phyloP scores from a whole-genome alignment of 53 echinoderm and acorn worm genomes.

The Mesocentrotus franciscanus region DNA sequence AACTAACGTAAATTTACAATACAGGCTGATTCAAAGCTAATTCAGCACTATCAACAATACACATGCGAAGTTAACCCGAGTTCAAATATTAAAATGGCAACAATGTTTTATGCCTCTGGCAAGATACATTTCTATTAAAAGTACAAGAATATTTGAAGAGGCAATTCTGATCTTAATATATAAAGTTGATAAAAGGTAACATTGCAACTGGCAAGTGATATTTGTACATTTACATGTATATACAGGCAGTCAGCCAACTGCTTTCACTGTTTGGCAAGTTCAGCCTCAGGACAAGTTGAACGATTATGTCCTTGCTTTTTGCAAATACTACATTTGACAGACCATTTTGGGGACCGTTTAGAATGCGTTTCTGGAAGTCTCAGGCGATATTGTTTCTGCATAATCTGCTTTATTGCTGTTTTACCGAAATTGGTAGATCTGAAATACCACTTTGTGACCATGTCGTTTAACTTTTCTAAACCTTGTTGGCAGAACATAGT shows the following conservation, averaged over 20 bases:
- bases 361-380: conserved; percentile 16
- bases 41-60: too few species aligned
- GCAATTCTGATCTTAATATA: too few species aligned
- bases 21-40: too few species aligned
- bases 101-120: too few species aligned
- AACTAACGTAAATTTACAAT: too few species aligned
- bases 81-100: too few species aligned
- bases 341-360: conserved; percentile 26
- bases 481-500: conserved; percentile 72
- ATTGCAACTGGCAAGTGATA: too few species aligned
- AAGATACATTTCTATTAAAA: too few species aligned
- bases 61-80: too few species aligned
- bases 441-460: conserved; percentile 68
- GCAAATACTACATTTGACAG: conserved; percentile 6
- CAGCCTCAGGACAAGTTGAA: conserved; percentile 2
- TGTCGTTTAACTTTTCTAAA: conserved; percentile 68
- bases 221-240: too few species aligned
- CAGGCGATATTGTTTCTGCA: conserved; percentile 64
- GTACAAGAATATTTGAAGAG: too few species aligned
- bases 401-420: conserved; percentile 47
- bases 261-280: neutral
- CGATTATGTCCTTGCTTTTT: conserved; percentile 7
- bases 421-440: conserved; percentile 60
- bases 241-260: neutral
- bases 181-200: too few species aligned